phyloP scores from a whole-genome alignment of 1,140 invertebrate genomes.

The Heliconius nattereri region DNA sequence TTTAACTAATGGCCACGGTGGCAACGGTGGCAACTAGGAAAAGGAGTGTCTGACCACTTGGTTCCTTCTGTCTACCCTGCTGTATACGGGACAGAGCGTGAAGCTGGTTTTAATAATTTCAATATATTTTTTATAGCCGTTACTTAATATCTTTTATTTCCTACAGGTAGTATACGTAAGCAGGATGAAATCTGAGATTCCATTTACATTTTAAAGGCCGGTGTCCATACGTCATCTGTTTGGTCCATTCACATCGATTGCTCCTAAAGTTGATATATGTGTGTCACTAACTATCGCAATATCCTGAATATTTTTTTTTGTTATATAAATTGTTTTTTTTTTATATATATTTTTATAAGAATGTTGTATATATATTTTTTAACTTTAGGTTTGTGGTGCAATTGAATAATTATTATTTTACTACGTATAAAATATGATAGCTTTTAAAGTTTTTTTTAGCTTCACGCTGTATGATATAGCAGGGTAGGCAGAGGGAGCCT shows the following conservation, averaged over 20 bases:
- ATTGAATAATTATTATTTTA: background rate
- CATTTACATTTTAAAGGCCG: slow-evolving; percentile 16
- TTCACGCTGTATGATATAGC: too few species aligned
- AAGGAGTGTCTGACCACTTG: too few species aligned
- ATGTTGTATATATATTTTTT: background rate
- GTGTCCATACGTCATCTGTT: slow-evolving; percentile 11
- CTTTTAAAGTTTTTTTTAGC: too few species aligned
- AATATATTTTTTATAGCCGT: too few species aligned
- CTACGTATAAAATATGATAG: too few species aligned
- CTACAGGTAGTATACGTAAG: background rate
- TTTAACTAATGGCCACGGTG: too few species aligned
- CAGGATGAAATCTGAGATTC: background rate
- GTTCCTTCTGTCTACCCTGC: too few species aligned
- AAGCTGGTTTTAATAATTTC: too few species aligned
- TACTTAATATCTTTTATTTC: background rate
- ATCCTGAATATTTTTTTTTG: slow-evolving; percentile 2
- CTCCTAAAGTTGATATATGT: slow-evolving; percentile 2
- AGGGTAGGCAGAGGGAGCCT: too few species aligned
- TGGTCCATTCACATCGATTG: slow-evolving; percentile 26
- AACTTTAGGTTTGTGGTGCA: background rate
- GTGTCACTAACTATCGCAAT: background rate
- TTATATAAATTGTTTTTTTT: background rate
- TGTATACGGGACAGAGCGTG: too few species aligned
- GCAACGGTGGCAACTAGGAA: too few species aligned
- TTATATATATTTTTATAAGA: background rate